A percentile compares a stretch with the other conserved stretches of the same genome.
phyloP scores from a whole-genome alignment of 1,140 invertebrate species.

The Diuraphis noxia region DNA sequence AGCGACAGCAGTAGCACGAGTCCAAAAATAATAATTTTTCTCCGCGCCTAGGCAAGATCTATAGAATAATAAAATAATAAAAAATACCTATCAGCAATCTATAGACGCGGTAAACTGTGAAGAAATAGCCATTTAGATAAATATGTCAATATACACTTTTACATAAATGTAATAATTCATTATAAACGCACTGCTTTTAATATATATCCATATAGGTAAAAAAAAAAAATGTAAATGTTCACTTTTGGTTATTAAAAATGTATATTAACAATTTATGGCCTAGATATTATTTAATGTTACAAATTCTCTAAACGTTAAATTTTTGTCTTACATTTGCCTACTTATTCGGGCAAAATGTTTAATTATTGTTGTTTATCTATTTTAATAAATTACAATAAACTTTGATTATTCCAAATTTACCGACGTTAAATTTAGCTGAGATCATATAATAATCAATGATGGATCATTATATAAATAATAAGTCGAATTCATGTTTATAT shows the following conservation, averaged over 20 bases:
- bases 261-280: neutral
- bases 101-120: neutral
- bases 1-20: constrained; percentile 25
- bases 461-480: neutral
- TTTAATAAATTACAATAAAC: neutral
- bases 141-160: neutral
- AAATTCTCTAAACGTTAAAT: neutral
- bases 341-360: neutral
- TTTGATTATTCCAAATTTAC: neutral
- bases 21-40: constrained; percentile 37
- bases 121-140: neutral
- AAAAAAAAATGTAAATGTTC: neutral
- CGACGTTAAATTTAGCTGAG: neutral
- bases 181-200: neutral
- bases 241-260: neutral
- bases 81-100: neutral
- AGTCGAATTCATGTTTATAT: neutral
- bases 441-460: neutral
- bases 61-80: neutral
- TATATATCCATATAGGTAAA: neutral
- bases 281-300: neutral
- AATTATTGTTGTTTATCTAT: neutral
- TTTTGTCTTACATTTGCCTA: neutral
- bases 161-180: neutral
- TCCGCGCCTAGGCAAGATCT: constrained; percentile 6